A percentile compares a stretch with the other conserved stretches of the same genome.
Evolutionary conservation across 2,113 vertebrate genomes (phyloP).

Genomic region (Mormoops blainvillei): DNA sequence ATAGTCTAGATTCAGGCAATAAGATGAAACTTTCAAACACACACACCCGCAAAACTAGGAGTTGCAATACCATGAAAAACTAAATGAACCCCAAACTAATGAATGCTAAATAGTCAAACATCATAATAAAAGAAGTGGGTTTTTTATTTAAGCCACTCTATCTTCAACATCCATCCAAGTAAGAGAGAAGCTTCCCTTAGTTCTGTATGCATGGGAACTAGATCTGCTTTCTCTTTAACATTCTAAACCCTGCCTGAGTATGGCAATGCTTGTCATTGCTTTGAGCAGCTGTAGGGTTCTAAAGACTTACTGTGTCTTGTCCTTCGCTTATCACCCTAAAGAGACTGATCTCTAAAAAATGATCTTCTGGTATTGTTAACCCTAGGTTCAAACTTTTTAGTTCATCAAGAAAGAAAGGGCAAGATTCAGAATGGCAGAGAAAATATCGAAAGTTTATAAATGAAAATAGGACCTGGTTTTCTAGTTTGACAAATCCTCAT

Average conservation of each 20-base stretch:
- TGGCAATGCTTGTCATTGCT: slow-evolving; percentile 75
- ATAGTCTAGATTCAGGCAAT: slow-evolving; percentile 64
- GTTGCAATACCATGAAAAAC: slow-evolving; percentile 46
- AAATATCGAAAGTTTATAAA: slow-evolving; percentile 48
- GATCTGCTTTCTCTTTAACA: slow-evolving; percentile 71
- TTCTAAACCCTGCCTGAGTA: slow-evolving; percentile 60
- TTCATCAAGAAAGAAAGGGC: not conserved
- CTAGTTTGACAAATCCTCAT: not conserved
- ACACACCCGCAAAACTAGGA: not conserved
- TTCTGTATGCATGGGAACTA: slow-evolving; percentile 75
- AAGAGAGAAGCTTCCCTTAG: slow-evolving; percentile 72
- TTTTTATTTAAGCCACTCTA: slow-evolving; percentile 66
- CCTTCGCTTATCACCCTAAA: slow-evolving; percentile 73
- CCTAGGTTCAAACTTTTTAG: slow-evolving; percentile 67
- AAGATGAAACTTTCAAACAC: slow-evolving; percentile 54
- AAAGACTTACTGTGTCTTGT: slow-evolving; percentile 72
- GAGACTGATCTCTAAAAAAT: slow-evolving; percentile 80
- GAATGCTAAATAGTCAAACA: slow-evolving; percentile 64
- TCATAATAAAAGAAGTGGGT: slow-evolving; percentile 51
- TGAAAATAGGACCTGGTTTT: slow-evolving; percentile 1
- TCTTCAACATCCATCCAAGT: slow-evolving; percentile 74
- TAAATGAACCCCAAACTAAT: slow-evolving; percentile 68
- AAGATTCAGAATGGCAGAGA: slow-evolving; percentile 47
- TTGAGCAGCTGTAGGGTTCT: slow-evolving; percentile 75
- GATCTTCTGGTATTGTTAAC: slow-evolving; percentile 74